A percentile compares a stretch with the other conserved stretches of the same genome.
These are phyloP conservation scores for Clarias pachynema DNA, from an alignment of 2,797 vertebrate genomes.

Conservation along the genomic window DNA sequence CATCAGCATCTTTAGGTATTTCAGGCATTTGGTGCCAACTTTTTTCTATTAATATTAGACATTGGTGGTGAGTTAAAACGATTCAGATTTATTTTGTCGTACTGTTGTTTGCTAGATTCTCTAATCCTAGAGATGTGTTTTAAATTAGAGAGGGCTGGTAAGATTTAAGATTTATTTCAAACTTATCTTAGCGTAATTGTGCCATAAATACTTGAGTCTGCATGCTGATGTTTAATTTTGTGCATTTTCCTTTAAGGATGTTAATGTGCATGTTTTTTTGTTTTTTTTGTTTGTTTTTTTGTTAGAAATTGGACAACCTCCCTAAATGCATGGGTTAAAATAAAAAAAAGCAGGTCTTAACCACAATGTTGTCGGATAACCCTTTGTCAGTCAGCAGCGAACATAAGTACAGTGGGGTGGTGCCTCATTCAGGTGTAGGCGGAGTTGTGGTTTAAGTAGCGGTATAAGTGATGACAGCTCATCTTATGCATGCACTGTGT, in stretches of 20 bases:
- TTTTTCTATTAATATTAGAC: neutral
- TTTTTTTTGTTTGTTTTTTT: neutral
- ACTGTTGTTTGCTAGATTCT: neutral
- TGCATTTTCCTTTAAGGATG: neutral
- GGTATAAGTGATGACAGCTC: constrained; percentile 59
- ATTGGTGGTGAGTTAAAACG: neutral
- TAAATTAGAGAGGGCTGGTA: neutral
- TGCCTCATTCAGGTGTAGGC: constrained; percentile 45
- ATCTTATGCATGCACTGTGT: constrained; percentile 50
- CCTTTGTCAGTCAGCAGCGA: neutral
- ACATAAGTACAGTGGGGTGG: constrained; percentile 38
- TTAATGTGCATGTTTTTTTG: neutral
- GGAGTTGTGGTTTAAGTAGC: constrained; percentile 56
- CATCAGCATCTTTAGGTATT: neutral
- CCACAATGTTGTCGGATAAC: neutral
- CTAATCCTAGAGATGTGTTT: neutral
- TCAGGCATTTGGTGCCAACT: neutral
- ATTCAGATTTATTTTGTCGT: neutral
- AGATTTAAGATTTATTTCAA: neutral
- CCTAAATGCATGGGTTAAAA: neutral
- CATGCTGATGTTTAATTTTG: neutral
- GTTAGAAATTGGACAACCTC: neutral
- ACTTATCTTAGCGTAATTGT: neutral
- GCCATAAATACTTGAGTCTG: neutral
- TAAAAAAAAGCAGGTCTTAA: neutral